Percentiles rank a stretch among this genome's conserved stretches.
These are phyloP conservation scores for Carapus acus DNA, from an alignment of 2,797 vertebrate genomes.

Conservation along the genomic window DNA sequence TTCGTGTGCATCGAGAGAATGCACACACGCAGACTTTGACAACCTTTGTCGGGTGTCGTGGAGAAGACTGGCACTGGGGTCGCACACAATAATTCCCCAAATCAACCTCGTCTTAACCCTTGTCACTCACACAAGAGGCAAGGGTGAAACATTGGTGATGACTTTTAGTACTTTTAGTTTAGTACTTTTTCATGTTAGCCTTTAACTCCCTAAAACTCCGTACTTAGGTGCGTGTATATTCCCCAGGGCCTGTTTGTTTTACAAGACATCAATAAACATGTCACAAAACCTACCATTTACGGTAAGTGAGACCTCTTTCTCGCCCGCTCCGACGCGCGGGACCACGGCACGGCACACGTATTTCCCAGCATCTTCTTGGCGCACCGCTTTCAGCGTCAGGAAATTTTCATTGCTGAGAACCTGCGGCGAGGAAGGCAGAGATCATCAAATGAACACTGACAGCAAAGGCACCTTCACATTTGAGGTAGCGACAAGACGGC, in stretches of 20 bases:
- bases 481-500: slow-evolving; percentile 36
- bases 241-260: slow-evolving; percentile 17
- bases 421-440: slow-evolving; percentile 63
- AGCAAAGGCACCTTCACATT: slow-evolving; percentile 40
- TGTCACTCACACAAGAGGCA: too few relatives aligned
- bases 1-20: slow-evolving; percentile 22
- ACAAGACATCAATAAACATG: slow-evolving; percentile 26
- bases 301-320: slow-evolving; percentile 91
- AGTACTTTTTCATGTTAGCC: slow-evolving; percentile 29
- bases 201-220: slow-evolving; percentile 40
- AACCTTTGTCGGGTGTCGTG: too few relatives aligned
- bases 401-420: slow-evolving; percentile 97
- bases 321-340: slow-evolving; percentile 88
- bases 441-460: slow-evolving; percentile 48
- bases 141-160: too few relatives aligned
- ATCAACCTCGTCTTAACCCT: too few relatives aligned
- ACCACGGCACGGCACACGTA: slow-evolving; percentile 96
- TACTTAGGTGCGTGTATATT: slow-evolving; percentile 20
- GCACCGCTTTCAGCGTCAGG: slow-evolving; percentile 87
- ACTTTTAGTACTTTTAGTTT: too few relatives aligned
- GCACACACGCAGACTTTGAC: slow-evolving; percentile 5
- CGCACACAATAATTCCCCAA: too few relatives aligned
- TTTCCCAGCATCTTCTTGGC: slow-evolving; percentile 96
- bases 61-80: too few relatives aligned
- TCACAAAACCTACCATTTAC: slow-evolving; percentile 84